phyloP scores from a whole-genome alignment of 2,797 vertebrate genomes.

The Oryzias sinensis region DNA sequence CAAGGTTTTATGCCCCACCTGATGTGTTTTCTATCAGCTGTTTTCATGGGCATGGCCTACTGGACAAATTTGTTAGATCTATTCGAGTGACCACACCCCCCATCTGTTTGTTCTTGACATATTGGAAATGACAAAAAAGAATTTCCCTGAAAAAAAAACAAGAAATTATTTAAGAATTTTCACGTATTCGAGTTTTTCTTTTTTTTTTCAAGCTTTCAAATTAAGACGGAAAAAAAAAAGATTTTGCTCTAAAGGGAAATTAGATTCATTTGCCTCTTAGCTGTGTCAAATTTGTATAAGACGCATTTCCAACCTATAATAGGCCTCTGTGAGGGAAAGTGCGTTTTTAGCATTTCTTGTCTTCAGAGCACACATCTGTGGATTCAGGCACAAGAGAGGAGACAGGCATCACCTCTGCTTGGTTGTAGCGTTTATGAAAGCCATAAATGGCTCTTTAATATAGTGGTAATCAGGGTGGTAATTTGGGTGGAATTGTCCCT shows the following conservation, averaged over 20 bases:
- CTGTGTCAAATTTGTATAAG: slow-evolving; percentile 5
- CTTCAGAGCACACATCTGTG: slow-evolving; percentile 27
- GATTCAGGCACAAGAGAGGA: slow-evolving; percentile 59
- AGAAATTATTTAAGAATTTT: no score
- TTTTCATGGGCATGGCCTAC: no score
- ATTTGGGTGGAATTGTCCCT: slow-evolving; percentile 81
- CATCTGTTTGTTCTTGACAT: no score
- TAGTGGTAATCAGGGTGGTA: slow-evolving; percentile 80
- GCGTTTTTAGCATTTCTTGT: slow-evolving; percentile 12
- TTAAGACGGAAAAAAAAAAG: no score
- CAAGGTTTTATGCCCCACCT: no score
- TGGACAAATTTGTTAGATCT: no score
- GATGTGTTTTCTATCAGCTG: no score
- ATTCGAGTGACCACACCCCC: no score
- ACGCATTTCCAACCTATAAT: slow-evolving; percentile 12
- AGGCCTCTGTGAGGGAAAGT: not conserved
- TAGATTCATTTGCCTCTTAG: slow-evolving; percentile 7
- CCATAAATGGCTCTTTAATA: slow-evolving; percentile 81
- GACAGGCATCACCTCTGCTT: slow-evolving; percentile 75
- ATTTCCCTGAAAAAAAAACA: no score
- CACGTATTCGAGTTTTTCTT: no score
- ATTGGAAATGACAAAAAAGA: no score
- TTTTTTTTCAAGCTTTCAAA: no score
- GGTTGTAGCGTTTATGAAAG: slow-evolving; percentile 78
- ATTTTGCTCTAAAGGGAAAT: not conserved